A percentile compares a stretch with the other conserved stretches of the same genome.
These are phyloP conservation scores for Drosophila aff. DNA, from an alignment of 1,140 invertebrate species.

Conservation along the genomic window DNA sequence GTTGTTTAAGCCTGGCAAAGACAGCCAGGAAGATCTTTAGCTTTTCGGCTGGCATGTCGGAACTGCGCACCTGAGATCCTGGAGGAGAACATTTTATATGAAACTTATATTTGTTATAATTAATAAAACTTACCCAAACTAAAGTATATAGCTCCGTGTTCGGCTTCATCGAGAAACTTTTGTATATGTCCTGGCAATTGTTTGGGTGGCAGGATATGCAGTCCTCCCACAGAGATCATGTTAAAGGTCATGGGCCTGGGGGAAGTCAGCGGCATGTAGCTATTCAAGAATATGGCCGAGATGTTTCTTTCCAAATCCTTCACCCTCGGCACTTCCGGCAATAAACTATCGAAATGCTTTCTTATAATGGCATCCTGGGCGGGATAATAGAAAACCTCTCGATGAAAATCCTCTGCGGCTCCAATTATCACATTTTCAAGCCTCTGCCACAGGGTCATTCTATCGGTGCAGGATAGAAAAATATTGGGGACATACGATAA, in stretches of 20 bases:
- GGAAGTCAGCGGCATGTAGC: constrained; percentile 85
- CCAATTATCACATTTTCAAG: constrained; percentile 55
- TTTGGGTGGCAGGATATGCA: constrained; percentile 84
- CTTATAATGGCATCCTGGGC: constrained; percentile 68
- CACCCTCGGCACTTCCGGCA: constrained; percentile 70
- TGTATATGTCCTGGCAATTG: constrained; percentile 72
- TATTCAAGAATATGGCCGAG: constrained; percentile 86
- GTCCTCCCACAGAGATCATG: constrained; percentile 86
- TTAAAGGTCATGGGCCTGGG: constrained; percentile 84
- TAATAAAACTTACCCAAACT: constrained; percentile 85
- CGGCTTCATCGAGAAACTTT: constrained; percentile 62
- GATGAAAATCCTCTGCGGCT: constrained; percentile 42
- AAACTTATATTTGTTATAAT: background rate
- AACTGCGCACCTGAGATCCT: constrained; percentile 75
- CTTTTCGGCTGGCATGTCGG: constrained; percentile 84
- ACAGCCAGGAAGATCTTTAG: constrained; percentile 85
- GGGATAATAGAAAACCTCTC: constrained; percentile 57
- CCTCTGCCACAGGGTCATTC: constrained; percentile 84
- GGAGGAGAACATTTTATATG: background rate
- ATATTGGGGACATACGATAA: constrained; percentile 77
- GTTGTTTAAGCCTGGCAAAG: constrained; percentile 86
- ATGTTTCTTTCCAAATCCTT: constrained; percentile 86
- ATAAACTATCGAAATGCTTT: constrained; percentile 60
- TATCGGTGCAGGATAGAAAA: constrained; percentile 62
- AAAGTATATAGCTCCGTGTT: constrained; percentile 87